Conservation (phyloP, 2,113 vertebrate species). For the Boulengeromyrus knoepffleri region DNA sequence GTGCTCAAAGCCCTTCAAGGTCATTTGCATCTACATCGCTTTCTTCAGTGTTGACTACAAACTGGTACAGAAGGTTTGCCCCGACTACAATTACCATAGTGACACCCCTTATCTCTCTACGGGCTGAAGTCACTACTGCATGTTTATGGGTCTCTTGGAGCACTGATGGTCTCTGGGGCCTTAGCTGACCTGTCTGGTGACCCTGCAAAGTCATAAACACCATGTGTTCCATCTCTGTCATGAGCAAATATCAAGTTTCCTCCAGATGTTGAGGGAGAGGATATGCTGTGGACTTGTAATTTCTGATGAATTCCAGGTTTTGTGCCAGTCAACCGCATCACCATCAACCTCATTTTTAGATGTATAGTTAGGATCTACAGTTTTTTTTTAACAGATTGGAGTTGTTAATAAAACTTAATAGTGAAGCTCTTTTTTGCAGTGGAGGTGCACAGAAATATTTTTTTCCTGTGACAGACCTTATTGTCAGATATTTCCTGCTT, state of each 20-base stretch:
- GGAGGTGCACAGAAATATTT: background rate
- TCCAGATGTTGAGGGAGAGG: constrained; percentile 61
- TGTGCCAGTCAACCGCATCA: constrained; percentile 23
- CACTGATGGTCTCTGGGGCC: constrained; percentile 1
- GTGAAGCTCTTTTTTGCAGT: background rate
- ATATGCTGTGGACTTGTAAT: constrained; percentile 41
- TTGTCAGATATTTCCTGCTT: background rate
- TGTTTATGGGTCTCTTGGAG: constrained; percentile 14
- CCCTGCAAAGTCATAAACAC: constrained; percentile 36
- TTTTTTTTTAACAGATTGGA: background rate
- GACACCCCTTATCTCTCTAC: constrained; percentile 94
- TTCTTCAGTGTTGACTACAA: constrained; percentile 99
- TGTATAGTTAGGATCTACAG: background rate
- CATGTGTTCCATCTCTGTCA: constrained; percentile 40
- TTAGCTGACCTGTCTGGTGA: constrained; percentile 23
- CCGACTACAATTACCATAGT: constrained; percentile 98
- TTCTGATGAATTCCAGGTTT: constrained; percentile 30
- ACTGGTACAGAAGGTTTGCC: constrained; percentile 98
- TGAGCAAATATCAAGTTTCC: constrained; percentile 47
- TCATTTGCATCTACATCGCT: constrained; percentile 98
- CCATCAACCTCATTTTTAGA: constrained; percentile 27
- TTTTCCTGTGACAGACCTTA: background rate
- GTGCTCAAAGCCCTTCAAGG: constrained; percentile 97
- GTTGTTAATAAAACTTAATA: background rate
- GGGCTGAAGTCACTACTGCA: constrained; percentile 61